A percentile compares a stretch with the other conserved stretches of the same genome.
Conservation (phyloP, 2,888 invertebrate species). For the Dioctria linearis region DNA sequence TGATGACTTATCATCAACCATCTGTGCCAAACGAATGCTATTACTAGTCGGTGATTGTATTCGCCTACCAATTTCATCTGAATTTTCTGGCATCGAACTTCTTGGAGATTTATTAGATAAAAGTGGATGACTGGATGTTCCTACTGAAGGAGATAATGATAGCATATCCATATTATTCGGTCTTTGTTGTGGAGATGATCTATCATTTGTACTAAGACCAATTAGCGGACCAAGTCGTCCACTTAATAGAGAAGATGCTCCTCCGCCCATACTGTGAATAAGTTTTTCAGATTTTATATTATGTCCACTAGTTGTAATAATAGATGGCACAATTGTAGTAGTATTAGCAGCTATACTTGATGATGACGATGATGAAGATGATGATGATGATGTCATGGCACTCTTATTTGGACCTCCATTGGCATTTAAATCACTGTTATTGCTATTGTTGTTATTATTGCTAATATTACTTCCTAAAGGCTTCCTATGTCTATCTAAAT, state of each 20-base stretch:
- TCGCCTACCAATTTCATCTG: slow-evolving; percentile 17
- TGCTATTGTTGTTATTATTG: slow-evolving; percentile 46
- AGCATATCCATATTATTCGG: slow-evolving; percentile 42
- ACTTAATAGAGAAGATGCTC: slow-evolving; percentile 21
- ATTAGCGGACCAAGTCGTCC: slow-evolving; percentile 21
- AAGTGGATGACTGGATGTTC: slow-evolving; percentile 55
- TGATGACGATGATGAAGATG: slow-evolving; percentile 37
- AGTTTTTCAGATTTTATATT: slow-evolving; percentile 48
- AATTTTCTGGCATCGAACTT: background rate
- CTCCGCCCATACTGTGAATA: background rate
- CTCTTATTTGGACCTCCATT: slow-evolving; percentile 51
- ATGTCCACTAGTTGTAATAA: slow-evolving; percentile 9
- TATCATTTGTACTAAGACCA: slow-evolving; percentile 35
- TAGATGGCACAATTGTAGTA: slow-evolving; percentile 45
- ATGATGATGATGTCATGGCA: slow-evolving; percentile 49
- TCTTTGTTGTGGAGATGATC: slow-evolving; percentile 51
- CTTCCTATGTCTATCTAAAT: slow-evolving; percentile 45
- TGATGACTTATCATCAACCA: slow-evolving; percentile 43
- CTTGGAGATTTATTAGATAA: slow-evolving; percentile 34
- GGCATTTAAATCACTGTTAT: slow-evolving; percentile 32
- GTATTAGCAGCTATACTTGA: slow-evolving; percentile 54
- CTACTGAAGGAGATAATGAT: slow-evolving; percentile 56
- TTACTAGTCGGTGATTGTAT: slow-evolving; percentile 25
- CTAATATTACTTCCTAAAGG: slow-evolving; percentile 44
- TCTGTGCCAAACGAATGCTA: slow-evolving; percentile 4